Base-by-base conservation (phyloP, 2,888 invertebrate species). In the Callosobruchus maculatus region DNA sequence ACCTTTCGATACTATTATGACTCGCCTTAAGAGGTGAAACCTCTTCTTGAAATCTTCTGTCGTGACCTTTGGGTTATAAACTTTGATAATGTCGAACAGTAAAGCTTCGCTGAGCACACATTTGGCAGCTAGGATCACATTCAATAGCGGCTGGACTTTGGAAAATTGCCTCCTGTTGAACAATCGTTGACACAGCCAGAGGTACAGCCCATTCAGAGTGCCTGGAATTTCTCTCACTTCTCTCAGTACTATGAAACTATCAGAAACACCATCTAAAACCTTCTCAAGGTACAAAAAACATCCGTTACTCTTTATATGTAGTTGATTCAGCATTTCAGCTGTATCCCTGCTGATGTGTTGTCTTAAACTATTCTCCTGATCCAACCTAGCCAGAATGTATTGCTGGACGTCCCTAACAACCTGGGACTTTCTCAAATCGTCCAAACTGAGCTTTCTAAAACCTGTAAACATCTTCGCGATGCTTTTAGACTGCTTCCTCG, bases 301-400 rank as follows among this genome's bases (percentile, higher is more conserved):
- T 0, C 97, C 98, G 83, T 98, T 97, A 84, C 97, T 97, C 87
- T 98, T 98, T 81, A 98, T 98, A 83, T 98, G 94, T 68, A 98
- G 89, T 83, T 97, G 97, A 87, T 98, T 98, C 2, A 98, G 88
- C 87, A 97, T 97, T 79, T 98, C 97, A 0, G 98, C 98, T 0
- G 97, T 97, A 83, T 96, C 95, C 74, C 94, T 89, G 68, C 95
- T 96, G 77, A 98, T 93, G 83, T 97, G 96, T 76, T 96, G 95
- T 67, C 96, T 89, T 9, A 98, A 90, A 30, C 94, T 92, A 21
- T 96, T 96, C 83, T 98, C 97, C 13, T 94, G 93, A 84, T 98
- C 97, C 67, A 98, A 88, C 0, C 98, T 89, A 1, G 95, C 94
- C 18, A 98, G 90, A 75, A 98, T 98, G 84, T 98, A 98, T 82